Percentiles rank a stretch among this genome's conserved stretches.
These are phyloP conservation scores for Myotis brandtii DNA, from an alignment of 2,113 vertebrate genomes.

Conservation along the genomic window DNA sequence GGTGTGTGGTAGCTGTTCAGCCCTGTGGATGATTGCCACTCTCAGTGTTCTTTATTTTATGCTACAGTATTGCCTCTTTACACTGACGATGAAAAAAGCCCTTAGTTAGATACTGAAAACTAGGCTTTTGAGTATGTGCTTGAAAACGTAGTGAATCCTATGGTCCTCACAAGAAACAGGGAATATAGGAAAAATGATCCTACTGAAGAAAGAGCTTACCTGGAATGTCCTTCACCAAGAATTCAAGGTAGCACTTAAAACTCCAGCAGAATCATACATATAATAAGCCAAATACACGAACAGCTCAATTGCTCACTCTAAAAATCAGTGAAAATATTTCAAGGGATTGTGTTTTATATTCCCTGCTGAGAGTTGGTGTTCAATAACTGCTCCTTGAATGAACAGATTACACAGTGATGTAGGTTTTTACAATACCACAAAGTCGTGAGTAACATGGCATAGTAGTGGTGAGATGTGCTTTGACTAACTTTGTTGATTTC, in stretches of 20 bases:
- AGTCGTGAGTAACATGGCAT: not conserved
- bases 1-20: conserved; percentile 82
- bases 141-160: not conserved
- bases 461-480: not conserved
- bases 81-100: not conserved
- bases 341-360: not conserved
- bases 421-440: conserved; percentile 5
- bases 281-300: conserved; percentile 53
- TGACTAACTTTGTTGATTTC: not conserved
- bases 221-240: not conserved
- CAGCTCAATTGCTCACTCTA: conserved; percentile 4
- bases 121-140: not conserved
- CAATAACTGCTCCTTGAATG: conserved; percentile 40
- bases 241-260: not conserved
- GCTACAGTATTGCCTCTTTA: conserved; percentile 17
- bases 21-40: conserved; percentile 77
- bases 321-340: conserved; percentile 71
- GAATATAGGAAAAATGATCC: not conserved
- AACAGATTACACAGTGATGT: conserved; percentile 22
- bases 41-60: conserved; percentile 37
- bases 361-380: conserved; percentile 12
- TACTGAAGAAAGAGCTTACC: not conserved
- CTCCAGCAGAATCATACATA: not conserved
- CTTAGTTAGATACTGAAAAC: not conserved
- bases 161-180: not conserved